phyloP scores from a whole-genome alignment of 2,888 invertebrate species.

The Archips crataeganus region DNA sequence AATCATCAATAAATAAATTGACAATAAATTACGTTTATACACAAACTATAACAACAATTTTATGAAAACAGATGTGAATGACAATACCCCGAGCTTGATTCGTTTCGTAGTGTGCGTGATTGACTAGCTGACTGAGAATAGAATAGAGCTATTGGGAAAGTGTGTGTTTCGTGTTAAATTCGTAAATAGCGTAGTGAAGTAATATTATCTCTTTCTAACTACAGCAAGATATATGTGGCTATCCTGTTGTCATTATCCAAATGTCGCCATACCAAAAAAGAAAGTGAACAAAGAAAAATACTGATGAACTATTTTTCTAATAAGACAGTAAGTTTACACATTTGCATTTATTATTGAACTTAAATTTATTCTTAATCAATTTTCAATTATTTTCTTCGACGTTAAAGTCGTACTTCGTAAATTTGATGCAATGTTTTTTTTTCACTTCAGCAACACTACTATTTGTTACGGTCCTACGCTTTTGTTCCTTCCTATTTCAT shows the following conservation, averaged over 20 bases:
- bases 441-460: not conserved
- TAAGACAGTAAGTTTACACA: no score
- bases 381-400: not conserved
- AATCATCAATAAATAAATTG: constrained; percentile 67
- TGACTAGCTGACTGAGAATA: constrained; percentile 39
- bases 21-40: constrained; percentile 75
- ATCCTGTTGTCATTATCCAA: constrained; percentile 17
- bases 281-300: not conserved
- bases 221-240: not conserved
- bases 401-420: not conserved
- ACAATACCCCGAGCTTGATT: constrained; percentile 50
- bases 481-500: not conserved
- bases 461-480: not conserved
- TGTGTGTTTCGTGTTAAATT: constrained; percentile 33
- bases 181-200: constrained; percentile 7
- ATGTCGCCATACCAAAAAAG: constrained; percentile 22
- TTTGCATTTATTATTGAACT: no score
- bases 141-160: constrained; percentile 20
- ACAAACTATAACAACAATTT: constrained; percentile 77
- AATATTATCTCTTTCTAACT: constrained; percentile 12
- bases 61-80: constrained; percentile 79
- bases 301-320: not conserved
- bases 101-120: constrained; percentile 44
- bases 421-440: not conserved
- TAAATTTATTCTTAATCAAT: not conserved